A percentile compares a stretch with the other conserved stretches of the same genome.
phyloP scores from a whole-genome alignment of 2,797 vertebrate species.

The Cyclopterus lumpus region DNA sequence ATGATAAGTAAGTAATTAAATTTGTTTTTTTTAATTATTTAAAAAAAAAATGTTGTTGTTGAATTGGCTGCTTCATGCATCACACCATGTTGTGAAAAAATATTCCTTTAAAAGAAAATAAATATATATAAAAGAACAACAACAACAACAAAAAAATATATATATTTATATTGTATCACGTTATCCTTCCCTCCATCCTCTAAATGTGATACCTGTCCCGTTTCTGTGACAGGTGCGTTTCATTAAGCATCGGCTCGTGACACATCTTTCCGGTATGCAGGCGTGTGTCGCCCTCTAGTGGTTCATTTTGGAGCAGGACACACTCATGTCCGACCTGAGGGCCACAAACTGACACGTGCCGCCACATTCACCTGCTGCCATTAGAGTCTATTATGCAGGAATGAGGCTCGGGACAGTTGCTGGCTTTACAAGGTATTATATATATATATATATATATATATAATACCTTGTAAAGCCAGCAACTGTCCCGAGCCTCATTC shows the following conservation, averaged over 20 bases:
- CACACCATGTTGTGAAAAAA: not conserved
- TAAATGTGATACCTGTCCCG: not conserved
- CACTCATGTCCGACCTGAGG: not conserved
- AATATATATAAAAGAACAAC: too few species aligned
- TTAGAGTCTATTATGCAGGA: not conserved
- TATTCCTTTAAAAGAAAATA: not conserved
- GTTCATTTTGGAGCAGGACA: not conserved
- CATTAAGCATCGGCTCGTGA: not conserved
- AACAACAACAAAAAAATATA: accelerated
- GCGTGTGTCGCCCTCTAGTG: slow-evolving; percentile 72
- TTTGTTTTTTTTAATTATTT: too few species aligned
- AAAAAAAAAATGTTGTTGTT: too few species aligned
- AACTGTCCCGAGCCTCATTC: not conserved
- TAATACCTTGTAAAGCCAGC: not conserved
- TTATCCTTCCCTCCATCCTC: not conserved
- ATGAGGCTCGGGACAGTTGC: not conserved
- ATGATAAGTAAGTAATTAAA: not conserved
- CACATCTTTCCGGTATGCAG: not conserved
- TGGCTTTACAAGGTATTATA: too few species aligned
- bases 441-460: not conserved
- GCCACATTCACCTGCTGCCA: slow-evolving; percentile 23
- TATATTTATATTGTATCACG: not conserved
- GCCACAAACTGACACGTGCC: not conserved
- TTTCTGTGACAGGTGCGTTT: not conserved
- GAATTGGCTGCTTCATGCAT: not conserved